Percentiles rank a stretch among this genome's conserved stretches.
These are phyloP conservation scores for Ginglymostoma cirratum DNA, from an alignment of 2,113 vertebrate species.

Conservation along the genomic window DNA sequence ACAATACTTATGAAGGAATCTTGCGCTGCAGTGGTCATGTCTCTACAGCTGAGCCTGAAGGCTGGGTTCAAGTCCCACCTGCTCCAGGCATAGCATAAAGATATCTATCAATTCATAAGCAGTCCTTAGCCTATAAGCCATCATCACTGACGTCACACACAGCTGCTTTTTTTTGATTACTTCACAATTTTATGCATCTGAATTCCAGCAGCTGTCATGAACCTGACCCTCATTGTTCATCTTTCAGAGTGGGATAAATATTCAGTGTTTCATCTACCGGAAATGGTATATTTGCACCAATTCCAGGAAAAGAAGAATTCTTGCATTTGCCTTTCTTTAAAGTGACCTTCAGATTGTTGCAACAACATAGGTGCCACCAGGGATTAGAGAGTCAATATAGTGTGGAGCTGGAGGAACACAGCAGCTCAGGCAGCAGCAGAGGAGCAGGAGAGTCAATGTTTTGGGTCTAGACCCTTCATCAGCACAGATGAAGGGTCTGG, in stretches of 20 bases:
- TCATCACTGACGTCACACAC: neutral
- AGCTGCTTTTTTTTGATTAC: neutral
- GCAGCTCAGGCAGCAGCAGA: too few species aligned
- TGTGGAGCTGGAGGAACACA: too few species aligned
- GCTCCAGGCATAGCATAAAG: too few species aligned
- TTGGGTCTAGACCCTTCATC: too few species aligned
- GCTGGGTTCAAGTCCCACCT: too few species aligned
- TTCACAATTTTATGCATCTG: neutral
- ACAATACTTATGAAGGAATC: neutral
- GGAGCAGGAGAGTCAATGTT: too few species aligned
- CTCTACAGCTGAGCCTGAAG: too few species aligned
- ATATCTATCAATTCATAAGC: too few species aligned
- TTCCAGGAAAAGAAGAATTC: neutral
- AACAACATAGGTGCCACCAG: neutral
- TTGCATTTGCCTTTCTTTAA: neutral
- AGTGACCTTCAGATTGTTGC: neutral
- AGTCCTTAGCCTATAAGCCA: neutral
- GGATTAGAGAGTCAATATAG: too few species aligned
- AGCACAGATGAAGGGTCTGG: too few species aligned
- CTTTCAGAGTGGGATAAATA: neutral
- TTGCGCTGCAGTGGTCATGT: too few species aligned
- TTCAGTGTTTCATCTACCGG: neutral
- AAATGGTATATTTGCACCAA: neutral
- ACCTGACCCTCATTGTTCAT: neutral
- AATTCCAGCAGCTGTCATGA: neutral